phyloP scores from a whole-genome alignment of 2,888 invertebrate species.

The Microctonus brassicae region DNA sequence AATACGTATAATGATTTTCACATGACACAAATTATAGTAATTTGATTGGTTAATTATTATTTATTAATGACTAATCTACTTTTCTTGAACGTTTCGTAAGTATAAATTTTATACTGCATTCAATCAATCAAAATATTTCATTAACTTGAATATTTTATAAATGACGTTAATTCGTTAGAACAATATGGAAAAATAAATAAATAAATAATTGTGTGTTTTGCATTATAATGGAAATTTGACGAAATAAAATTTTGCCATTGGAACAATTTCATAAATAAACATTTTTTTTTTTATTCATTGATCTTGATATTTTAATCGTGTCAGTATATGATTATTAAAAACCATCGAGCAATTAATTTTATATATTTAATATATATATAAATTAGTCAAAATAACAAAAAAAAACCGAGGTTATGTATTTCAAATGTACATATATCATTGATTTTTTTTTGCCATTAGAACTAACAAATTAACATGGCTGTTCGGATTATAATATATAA shows the following conservation, averaged over 20 bases:
- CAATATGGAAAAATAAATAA: not conserved
- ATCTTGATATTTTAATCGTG: not conserved
- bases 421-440: not conserved
- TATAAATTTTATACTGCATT: not conserved
- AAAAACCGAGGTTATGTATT: not conserved
- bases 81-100: too few species aligned
- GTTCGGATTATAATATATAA: not conserved
- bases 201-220: too few species aligned
- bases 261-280: not conserved
- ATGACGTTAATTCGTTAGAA: not conserved
- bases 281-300: not conserved
- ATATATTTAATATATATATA: too few species aligned
- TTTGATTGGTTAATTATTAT: too few species aligned
- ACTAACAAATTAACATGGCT: not conserved
- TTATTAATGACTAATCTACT: too few species aligned
- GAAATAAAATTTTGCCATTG: not conserved
- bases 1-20: not conserved
- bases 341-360: not conserved
- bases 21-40: too few species aligned
- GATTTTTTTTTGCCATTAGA: not conserved
- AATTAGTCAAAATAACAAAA: not conserved
- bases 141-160: not conserved
- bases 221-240: not conserved
- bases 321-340: not conserved
- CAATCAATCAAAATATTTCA: not conserved